Evolutionary conservation across 2,888 invertebrate species (phyloP).

Genomic region (Blera fallax): DNA sequence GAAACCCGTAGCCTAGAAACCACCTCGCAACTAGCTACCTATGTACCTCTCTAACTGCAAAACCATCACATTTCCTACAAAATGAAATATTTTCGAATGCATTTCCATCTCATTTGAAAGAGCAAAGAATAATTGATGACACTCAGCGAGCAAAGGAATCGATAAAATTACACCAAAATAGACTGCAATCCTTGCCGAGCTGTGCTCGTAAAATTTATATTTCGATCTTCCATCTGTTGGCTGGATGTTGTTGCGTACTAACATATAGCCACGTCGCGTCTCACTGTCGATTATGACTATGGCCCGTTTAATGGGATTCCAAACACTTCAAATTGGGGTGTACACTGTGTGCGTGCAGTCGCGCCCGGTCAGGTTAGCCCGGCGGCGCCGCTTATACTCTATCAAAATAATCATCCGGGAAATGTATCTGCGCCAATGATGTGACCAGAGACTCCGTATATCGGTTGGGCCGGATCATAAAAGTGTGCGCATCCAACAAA

Average conservation of each 20-base stretch:
- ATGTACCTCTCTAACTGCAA: too few relatives aligned
- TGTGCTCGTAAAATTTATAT: conserved; percentile 14
- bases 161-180: conserved; percentile 28
- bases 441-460: conserved; percentile 66
- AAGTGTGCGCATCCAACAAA: conserved; percentile 33
- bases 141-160: neutral
- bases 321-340: conserved; percentile 55
- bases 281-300: neutral
- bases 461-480: conserved; percentile 68
- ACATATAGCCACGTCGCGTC: neutral
- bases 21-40: too few relatives aligned
- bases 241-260: neutral
- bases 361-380: conserved; percentile 39
- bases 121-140: neutral
- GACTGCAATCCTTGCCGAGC: conserved; percentile 5
- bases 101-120: neutral
- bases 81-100: neutral
- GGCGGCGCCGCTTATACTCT: conserved; percentile 63
- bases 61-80: too few relatives aligned
- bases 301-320: conserved; percentile 41
- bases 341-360: conserved; percentile 17
- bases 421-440: conserved; percentile 55
- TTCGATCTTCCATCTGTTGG: conserved; percentile 31
- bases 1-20: too few relatives aligned
- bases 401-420: conserved; percentile 58